Evolutionary conservation across 1,140 invertebrate species (phyloP).

Genomic region (Littorina saxatilis): DNA sequence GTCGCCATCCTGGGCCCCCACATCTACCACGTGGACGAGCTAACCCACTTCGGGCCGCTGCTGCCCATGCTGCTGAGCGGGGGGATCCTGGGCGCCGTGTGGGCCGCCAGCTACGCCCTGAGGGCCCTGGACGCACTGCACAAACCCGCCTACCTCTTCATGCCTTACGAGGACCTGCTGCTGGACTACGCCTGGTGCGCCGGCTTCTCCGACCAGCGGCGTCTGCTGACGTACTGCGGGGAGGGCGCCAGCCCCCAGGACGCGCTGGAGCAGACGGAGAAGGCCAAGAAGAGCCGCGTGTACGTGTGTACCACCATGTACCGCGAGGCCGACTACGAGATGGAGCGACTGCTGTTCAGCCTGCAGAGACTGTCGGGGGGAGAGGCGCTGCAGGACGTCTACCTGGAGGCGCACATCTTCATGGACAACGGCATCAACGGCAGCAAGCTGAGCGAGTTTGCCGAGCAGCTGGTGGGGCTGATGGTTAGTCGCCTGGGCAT

Average conservation of each 20-base stretch:
- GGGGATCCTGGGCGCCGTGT: slow-evolving; percentile 32
- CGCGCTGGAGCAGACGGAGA: neutral
- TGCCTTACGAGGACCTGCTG: slow-evolving; percentile 51
- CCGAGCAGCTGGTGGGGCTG: slow-evolving; percentile 60
- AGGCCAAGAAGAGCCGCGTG: slow-evolving; percentile 43
- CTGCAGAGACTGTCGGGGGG: slow-evolving; percentile 49
- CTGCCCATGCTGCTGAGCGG: slow-evolving; percentile 34
- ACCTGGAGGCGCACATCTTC: slow-evolving; percentile 67
- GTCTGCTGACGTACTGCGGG: slow-evolving; percentile 39
- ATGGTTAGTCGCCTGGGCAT: slow-evolving; percentile 53
- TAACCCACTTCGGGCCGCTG: slow-evolving; percentile 44
- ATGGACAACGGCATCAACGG: slow-evolving; percentile 66
- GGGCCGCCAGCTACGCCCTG: slow-evolving; percentile 48
- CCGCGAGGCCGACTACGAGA: slow-evolving; percentile 65
- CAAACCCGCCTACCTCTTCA: slow-evolving; percentile 46
- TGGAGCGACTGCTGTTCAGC: slow-evolving; percentile 59
- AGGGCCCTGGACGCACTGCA: slow-evolving; percentile 29
- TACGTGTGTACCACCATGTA: slow-evolving; percentile 70
- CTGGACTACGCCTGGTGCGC: slow-evolving; percentile 48
- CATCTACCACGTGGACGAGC: slow-evolving; percentile 43
- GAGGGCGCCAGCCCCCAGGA: slow-evolving; percentile 25
- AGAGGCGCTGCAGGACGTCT: slow-evolving; percentile 41
- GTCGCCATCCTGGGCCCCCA: slow-evolving; percentile 23
- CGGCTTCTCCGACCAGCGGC: slow-evolving; percentile 50
- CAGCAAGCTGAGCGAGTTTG: slow-evolving; percentile 59